Evolutionary conservation across 2,113 vertebrate species (phyloP).

Genomic region (Rhinoderma darwinii): DNA sequence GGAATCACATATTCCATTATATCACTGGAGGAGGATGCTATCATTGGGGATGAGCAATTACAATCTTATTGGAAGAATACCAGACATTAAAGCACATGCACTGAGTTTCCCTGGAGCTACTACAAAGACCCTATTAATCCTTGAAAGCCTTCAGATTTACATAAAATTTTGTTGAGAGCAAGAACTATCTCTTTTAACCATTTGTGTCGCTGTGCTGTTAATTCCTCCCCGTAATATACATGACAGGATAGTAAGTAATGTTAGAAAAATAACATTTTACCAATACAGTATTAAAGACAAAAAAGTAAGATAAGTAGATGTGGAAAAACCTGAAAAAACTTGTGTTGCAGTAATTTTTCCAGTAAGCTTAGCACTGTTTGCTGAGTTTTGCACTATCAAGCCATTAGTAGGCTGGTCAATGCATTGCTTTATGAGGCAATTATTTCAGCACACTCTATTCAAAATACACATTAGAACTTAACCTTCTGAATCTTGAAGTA

Average conservation of each 20-base stretch:
- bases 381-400: constrained; percentile 84
- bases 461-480: constrained; percentile 95
- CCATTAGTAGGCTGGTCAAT: constrained; percentile 86
- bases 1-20: not conserved
- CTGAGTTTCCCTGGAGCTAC: not conserved
- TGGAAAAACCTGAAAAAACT: constrained; percentile 73
- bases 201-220: not conserved
- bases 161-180: not conserved
- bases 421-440: constrained; percentile 92
- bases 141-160: not conserved
- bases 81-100: not conserved
- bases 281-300: constrained; percentile 34
- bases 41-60: constrained; percentile 12
- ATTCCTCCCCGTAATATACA: not conserved
- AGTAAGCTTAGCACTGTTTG: constrained; percentile 82
- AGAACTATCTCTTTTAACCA: not conserved
- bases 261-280: constrained; percentile 23
- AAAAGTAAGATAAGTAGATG: constrained; percentile 69
- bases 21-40: not conserved
- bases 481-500: constrained; percentile 93
- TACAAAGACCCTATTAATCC: constrained; percentile 3
- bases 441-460: constrained; percentile 88
- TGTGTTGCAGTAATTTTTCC: constrained; percentile 82
- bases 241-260: not conserved
- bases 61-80: not conserved